Percentiles rank a stretch among this genome's conserved stretches.
phyloP scores from a whole-genome alignment of 2,888 invertebrate species.

The Hermaeophaga mercurialis region DNA sequence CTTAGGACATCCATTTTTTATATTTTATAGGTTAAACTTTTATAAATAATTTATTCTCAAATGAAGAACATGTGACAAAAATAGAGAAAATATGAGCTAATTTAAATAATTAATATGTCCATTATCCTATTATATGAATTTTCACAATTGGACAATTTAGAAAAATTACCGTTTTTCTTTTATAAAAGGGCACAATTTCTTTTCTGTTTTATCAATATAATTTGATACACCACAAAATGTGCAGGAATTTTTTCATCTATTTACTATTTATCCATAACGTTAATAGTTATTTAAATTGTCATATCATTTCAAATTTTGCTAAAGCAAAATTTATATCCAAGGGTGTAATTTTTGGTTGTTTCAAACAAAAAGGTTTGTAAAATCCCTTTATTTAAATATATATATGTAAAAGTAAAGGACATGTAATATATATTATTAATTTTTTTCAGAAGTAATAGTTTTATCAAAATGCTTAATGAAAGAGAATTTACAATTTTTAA shows the following conservation, averaged over 20 bases:
- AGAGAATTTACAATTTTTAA: constrained; percentile 25
- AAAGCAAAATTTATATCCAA: constrained; percentile 7
- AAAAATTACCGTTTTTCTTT: not conserved
- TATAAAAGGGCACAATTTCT: not conserved
- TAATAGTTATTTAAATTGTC: constrained; percentile 11
- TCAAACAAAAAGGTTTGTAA: constrained; percentile 13
- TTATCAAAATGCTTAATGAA: constrained; percentile 29
- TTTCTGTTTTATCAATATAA: not conserved
- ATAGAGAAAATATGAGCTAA: too few species aligned
- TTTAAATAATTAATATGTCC: too few species aligned
- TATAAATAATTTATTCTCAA: too few species aligned
- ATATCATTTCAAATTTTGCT: constrained; percentile 19
- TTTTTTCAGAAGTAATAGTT: constrained; percentile 27
- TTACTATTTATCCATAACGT: not conserved
- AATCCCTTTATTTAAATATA: too few species aligned
- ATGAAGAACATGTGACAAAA: too few species aligned
- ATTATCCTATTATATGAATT: not conserved
- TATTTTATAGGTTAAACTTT: too few species aligned
- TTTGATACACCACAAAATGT: not conserved
- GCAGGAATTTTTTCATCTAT: not conserved
- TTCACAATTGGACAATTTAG: not conserved
- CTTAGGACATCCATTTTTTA: too few species aligned
- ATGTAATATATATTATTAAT: not conserved
- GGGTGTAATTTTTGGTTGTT: constrained; percentile 21
- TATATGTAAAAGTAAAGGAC: not conserved